These are phyloP conservation scores for Zingel zingel DNA, from an alignment of 2,113 vertebrate genomes.

Conservation along the genomic window DNA sequence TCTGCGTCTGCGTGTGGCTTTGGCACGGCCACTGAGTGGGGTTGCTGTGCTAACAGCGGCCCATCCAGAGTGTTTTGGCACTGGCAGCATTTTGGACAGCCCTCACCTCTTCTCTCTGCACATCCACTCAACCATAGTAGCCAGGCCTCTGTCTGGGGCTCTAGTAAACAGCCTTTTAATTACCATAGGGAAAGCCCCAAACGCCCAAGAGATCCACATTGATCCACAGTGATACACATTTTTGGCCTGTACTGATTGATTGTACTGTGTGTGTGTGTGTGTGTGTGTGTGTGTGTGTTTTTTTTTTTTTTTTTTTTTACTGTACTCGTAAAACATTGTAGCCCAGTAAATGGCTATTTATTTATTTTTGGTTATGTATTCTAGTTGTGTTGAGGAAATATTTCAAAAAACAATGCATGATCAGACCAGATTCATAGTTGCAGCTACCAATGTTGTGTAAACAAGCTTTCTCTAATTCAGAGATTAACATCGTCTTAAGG, in stretches of 20 bases:
- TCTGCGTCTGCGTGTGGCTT: constrained; percentile 41
- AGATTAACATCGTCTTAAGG: constrained; percentile 29
- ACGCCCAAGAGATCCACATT: constrained; percentile 36
- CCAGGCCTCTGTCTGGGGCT: constrained; percentile 50
- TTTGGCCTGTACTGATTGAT: constrained; percentile 12
- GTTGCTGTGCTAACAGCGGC: constrained; percentile 51
- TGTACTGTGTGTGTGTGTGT: background rate
- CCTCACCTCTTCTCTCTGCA: constrained; percentile 45
- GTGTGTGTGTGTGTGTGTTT: no score
- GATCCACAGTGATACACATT: constrained; percentile 31
- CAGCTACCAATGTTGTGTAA: constrained; percentile 7
- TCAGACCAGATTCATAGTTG: constrained; percentile 11
- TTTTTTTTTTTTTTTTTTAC: background rate
- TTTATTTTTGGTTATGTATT: background rate
- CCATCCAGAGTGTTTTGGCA: constrained; percentile 68
- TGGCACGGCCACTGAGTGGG: constrained; percentile 51
- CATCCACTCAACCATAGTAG: constrained; percentile 54
- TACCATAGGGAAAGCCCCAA: constrained; percentile 43
- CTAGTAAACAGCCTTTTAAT: constrained; percentile 71
- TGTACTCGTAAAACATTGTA: background rate
- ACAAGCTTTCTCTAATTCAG: constrained; percentile 30
- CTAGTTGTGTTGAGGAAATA: background rate
- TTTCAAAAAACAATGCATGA: constrained; percentile 7
- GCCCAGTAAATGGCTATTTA: background rate
- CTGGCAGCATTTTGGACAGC: constrained; percentile 50